Base-by-base conservation (phyloP, 2,113 vertebrate genomes). In the Actenoides hombroni region DNA sequence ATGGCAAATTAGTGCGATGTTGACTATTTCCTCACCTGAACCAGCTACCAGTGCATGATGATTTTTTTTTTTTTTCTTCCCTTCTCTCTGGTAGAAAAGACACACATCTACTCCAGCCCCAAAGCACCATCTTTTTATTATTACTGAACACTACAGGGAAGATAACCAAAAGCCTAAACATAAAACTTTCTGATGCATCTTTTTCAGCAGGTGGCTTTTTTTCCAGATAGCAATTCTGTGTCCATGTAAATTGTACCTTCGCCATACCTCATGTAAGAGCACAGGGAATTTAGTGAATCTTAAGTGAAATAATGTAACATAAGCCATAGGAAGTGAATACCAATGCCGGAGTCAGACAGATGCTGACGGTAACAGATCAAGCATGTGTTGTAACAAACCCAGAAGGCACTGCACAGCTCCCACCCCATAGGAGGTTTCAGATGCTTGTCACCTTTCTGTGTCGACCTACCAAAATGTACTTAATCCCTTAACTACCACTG, bases 11-110 rank as follows among this genome's bases (percentile, higher is more conserved):
- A 96, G 61, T 21, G 12, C 4, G 1, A 40, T 20, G 23, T 49
- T 88, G 49, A 90, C 54, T 75, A 42, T 74, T 96, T 86, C 81
- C 57, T 94, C 75, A 89, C 61, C 69, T 90, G 44, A 83, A 42
- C 21, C 39, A 86, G 6, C 25, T 69, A 74, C 35, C 17, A 59
- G 7, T 10, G 26, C 29, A 42, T 5, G 2, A 46, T 40, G 39
- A 44, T 28, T 14, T 18, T 16, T 18, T 6, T 18, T 6, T 16
- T 57, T 37, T 21, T 31, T n/a, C 0, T 5, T 3, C 1, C 2
- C 10, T 1, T 14, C 23, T 14, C 12, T 16, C 15, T 1, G 0
- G 19, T 1, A 83, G 37, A 23, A 26, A 49, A 86, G 40, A 40
- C n/a, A 15, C 17, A 37, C 10, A 56, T 6, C 23, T 73, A 59